phyloP scores from a whole-genome alignment of 2,113 vertebrate genomes.

The Puntigrus tetrazona region DNA sequence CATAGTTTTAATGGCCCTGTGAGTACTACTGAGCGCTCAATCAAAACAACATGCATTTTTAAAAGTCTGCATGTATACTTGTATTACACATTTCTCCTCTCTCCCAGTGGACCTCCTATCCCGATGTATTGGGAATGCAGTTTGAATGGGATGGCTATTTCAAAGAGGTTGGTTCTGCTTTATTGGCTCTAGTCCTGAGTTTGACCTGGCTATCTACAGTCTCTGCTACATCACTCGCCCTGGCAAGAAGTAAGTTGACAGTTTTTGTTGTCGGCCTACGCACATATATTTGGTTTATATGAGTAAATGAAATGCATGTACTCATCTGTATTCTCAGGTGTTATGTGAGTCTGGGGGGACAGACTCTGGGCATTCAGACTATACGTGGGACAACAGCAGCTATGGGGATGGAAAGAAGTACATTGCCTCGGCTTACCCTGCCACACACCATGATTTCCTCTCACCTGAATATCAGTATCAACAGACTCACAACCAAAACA shows the following conservation, averaged over 20 bases:
- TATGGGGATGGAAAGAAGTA: constrained; percentile 83
- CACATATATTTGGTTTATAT: neutral
- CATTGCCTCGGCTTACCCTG: constrained; percentile 85
- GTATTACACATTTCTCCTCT: neutral
- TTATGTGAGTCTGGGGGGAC: constrained; percentile 81
- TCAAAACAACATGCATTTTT: neutral
- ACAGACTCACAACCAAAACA: neutral
- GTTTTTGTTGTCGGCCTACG: neutral
- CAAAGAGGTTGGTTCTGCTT: constrained; percentile 89
- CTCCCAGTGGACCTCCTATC: constrained; percentile 83
- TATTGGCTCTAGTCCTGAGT: constrained; percentile 93
- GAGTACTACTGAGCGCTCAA: constrained; percentile 59
- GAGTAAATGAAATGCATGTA: too few species aligned
- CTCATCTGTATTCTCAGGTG: constrained; percentile 75
- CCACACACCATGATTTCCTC: constrained; percentile 61
- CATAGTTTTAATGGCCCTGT: constrained; percentile 90
- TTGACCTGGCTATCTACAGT: constrained; percentile 88
- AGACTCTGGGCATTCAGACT: constrained; percentile 86
- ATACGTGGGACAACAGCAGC: constrained; percentile 84
- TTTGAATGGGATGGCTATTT: constrained; percentile 90
- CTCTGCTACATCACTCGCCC: constrained; percentile 90
- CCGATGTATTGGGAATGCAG: constrained; percentile 88
- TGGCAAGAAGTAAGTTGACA: constrained; percentile 80
- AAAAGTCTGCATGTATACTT: neutral
- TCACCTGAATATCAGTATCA: neutral